phyloP scores from a whole-genome alignment of 1,140 invertebrate genomes.

The Drosophila tropicalis region DNA sequence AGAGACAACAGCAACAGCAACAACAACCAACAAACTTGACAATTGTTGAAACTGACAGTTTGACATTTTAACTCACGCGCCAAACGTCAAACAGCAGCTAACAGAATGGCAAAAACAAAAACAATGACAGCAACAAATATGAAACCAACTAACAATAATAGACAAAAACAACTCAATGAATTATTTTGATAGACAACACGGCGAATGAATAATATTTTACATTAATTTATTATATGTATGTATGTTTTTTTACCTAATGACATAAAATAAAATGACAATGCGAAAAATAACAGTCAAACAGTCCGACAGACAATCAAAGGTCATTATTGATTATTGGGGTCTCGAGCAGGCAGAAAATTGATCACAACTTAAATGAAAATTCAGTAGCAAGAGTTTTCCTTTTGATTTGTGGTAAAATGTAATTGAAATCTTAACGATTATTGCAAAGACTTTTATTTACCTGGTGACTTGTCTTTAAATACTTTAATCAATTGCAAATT shows the following conservation, averaged over 20 bases:
- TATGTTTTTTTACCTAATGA: conserved; percentile 28
- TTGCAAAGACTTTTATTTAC: too few relatives aligned
- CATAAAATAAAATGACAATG: conserved; percentile 40
- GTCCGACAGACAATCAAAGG: conserved; percentile 28
- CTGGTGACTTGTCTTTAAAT: too few relatives aligned
- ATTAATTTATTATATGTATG: conserved; percentile 50
- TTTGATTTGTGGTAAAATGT: too few relatives aligned
- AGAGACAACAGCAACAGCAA: conserved; percentile 46
- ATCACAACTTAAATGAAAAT: too few relatives aligned
- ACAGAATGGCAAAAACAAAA: conserved; percentile 24
- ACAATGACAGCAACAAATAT: conserved; percentile 4
- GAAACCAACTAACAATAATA: conserved; percentile 24
- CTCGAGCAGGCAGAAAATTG: background rate
- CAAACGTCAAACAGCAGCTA: conserved; percentile 50
- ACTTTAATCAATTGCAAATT: too few relatives aligned
- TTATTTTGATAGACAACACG: conserved; percentile 49
- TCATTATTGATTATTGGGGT: conserved; percentile 28
- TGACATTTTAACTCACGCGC: conserved; percentile 75
- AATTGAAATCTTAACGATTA: too few relatives aligned
- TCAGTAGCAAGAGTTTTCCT: too few relatives aligned
- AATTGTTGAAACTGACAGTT: conserved; percentile 71
- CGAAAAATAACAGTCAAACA: background rate
- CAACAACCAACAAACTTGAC: conserved; percentile 47
- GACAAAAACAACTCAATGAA: conserved; percentile 64
- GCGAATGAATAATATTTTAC: conserved; percentile 63